Percentiles rank a stretch among this genome's conserved stretches.
phyloP scores from a whole-genome alignment of 1,140 invertebrate genomes.

The Drosophila gunungcola region DNA sequence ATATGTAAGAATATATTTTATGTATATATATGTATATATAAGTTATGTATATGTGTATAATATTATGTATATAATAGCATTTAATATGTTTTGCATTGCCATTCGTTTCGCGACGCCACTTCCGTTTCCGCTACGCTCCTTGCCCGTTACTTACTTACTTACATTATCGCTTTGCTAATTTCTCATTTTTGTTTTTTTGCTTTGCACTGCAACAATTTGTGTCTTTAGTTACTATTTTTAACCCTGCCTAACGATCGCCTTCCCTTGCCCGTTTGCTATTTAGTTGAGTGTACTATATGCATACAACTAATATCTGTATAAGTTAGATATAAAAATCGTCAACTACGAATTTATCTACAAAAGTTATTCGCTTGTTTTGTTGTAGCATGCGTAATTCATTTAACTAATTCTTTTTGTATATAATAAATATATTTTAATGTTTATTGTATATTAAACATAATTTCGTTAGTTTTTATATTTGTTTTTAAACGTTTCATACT shows the following conservation, averaged over 20 bases:
- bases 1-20: constrained; percentile 75
- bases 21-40: constrained; percentile 63
- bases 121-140: constrained; percentile 17
- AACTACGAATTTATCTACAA: constrained; percentile 83
- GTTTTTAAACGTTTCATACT: constrained; percentile 63
- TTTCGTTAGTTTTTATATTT: constrained; percentile 59
- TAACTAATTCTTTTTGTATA: constrained; percentile 70
- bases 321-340: constrained; percentile 76
- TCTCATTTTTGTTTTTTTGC: constrained; percentile 45
- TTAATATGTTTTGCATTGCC: constrained; percentile 76
- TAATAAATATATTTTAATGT: constrained; percentile 63
- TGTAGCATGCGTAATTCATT: constrained; percentile 57
- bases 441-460: constrained; percentile 73
- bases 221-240: constrained; percentile 81
- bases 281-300: constrained; percentile 51
- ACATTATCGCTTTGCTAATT: constrained; percentile 56
- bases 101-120: constrained; percentile 40
- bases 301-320: constrained; percentile 57
- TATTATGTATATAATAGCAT: constrained; percentile 67
- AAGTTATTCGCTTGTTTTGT: constrained; percentile 52
- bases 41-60: constrained; percentile 69
- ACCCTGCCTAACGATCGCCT: constrained; percentile 65
- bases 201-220: constrained; percentile 83
- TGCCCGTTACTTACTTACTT: constrained; percentile 28
- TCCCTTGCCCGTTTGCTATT: constrained; percentile 38